Conservation (phyloP, 2,797 vertebrate genomes). For the Mallotus villosus region DNA sequence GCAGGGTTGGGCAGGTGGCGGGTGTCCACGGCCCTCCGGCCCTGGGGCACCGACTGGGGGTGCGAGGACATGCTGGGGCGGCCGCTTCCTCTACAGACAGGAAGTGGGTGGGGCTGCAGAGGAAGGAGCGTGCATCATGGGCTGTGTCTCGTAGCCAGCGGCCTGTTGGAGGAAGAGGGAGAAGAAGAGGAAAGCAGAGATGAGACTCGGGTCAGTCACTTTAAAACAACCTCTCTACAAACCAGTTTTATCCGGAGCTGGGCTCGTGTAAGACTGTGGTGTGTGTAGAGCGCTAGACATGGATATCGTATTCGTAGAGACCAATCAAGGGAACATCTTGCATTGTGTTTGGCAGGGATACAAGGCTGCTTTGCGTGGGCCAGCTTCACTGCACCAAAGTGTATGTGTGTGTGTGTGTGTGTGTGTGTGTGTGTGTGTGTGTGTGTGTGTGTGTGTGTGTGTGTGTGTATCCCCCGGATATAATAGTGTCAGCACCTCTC, state of each 20-base stretch:
- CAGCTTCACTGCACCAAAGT: constrained; percentile 26
- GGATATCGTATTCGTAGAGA: neutral
- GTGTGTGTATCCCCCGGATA: constrained; percentile 14
- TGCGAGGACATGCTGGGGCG: constrained; percentile 79
- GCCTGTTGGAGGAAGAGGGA: constrained; percentile 50
- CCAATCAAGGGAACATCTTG: neutral
- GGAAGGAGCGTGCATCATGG: constrained; percentile 64
- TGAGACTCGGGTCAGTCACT: neutral
- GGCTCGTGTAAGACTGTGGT: neutral
- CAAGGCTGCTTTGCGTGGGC: constrained; percentile 11
- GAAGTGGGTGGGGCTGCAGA: constrained; percentile 65
- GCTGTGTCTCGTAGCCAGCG: constrained; percentile 51
- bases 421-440: constrained; percentile 22
- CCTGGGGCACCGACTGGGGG: constrained; percentile 72
- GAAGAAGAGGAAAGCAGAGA: neutral
- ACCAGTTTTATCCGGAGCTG: neutral
- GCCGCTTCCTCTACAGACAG: constrained; percentile 77
- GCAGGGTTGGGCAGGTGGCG: constrained; percentile 75
- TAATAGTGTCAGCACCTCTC: constrained; percentile 43
- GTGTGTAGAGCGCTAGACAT: neutral
- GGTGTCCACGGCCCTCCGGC: constrained; percentile 74
- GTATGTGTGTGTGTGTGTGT: constrained; percentile 14
- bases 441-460: constrained; percentile 26
- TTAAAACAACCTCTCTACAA: neutral
- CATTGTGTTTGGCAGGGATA: neutral